These are phyloP conservation scores for Cantharis nigra DNA, from an alignment of 2,888 invertebrate species.

Conservation along the genomic window DNA sequence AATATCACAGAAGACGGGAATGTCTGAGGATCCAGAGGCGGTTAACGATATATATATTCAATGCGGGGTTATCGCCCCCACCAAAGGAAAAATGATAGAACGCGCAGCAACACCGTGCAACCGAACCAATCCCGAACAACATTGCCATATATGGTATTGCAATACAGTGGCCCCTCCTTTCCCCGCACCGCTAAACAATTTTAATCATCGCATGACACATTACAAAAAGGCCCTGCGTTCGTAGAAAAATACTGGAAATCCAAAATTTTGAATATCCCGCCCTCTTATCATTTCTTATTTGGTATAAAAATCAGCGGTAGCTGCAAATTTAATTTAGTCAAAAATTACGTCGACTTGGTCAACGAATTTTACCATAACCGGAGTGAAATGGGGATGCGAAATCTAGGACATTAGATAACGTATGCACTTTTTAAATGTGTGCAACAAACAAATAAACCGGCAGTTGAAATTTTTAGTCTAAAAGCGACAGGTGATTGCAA, in stretches of 20 bases:
- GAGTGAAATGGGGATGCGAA: constrained; percentile 25
- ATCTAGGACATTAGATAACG: constrained; percentile 30
- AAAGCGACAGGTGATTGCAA: neutral
- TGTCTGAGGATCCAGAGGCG: constrained; percentile 46
- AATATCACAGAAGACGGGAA: constrained; percentile 50
- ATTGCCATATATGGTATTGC: constrained; percentile 82
- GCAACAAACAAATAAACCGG: neutral
- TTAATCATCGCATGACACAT: constrained; percentile 34
- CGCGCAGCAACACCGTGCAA: constrained; percentile 49
- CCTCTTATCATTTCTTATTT: neutral
- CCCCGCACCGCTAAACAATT: constrained; percentile 25
- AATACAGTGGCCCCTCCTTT: constrained; percentile 61
- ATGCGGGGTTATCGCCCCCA: constrained; percentile 63
- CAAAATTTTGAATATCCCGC: neutral
- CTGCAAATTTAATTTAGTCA: neutral
- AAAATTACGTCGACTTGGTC: constrained; percentile 11
- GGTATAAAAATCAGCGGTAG: neutral
- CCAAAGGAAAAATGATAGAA: constrained; percentile 53
- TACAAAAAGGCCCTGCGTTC: constrained; percentile 20
- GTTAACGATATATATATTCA: constrained; percentile 58
- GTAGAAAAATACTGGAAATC: constrained; percentile 10
- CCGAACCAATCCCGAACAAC: constrained; percentile 68
- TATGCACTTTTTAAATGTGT: constrained; percentile 15
- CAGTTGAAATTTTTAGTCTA: neutral
- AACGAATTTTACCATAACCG: constrained; percentile 1